Base-by-base conservation (phyloP, 2,888 invertebrate species). In the Elmis aenea region DNA sequence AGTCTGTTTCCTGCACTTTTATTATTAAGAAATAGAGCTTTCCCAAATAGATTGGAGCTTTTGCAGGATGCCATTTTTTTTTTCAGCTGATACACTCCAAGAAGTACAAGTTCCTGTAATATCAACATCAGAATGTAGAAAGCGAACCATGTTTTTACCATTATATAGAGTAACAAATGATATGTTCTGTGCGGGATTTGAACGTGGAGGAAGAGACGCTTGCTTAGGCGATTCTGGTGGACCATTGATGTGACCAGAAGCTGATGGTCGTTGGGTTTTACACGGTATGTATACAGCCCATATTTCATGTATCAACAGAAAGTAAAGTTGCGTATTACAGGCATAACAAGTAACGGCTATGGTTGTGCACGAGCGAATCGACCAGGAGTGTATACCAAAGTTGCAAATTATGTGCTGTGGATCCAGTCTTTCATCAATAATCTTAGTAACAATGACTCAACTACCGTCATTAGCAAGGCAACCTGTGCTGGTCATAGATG, bases 181-280 rank as follows among this genome's bases (percentile, higher is more conserved):
- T 59, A 86, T 86, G 86, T 81, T 86, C 66, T 87, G 87, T 59
- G 86, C 86, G 28, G 87, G 86, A 11, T 80, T 79, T 55, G 85
- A 85, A 58, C 74, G 84, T 43, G 86, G 86, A 26, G 86, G 86
- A 1, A 71, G 84, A 22, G 87, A 87, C 63, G 86, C 86, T 2
- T 87, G 86, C 58, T 71, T 86, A 30, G 87, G 86, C 0, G 86
- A 86, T 67, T 84, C 84, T 1, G 86, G 86, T 3, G 85, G 86
- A 11, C 85, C 85, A 2, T 73, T 86, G 28, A 83, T 86, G 75
- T 85, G 85, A 58, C 79, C 83, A 62, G 83, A 83, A 66, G 51
- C 65, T 1, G 64, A 69, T 43, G 65, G 64, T 3, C 46, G 55
- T 34, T 65, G 65, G 65, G 53, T 58, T 3, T 47, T 65, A 21